Conservation (phyloP, 2,888 invertebrate species). For the Campoplex nolae region DNA sequence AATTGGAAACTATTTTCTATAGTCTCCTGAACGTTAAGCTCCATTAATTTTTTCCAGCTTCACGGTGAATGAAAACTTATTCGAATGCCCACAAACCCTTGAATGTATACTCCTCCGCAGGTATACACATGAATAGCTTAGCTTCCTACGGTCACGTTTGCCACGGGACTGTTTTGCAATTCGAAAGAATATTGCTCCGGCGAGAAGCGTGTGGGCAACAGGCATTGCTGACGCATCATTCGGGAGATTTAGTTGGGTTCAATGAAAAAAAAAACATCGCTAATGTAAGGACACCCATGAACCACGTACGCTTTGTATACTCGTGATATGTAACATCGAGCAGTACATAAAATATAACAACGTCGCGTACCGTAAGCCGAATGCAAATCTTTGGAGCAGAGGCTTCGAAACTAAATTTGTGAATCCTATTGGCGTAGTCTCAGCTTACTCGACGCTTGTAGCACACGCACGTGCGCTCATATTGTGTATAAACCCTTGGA, state of each 20-base stretch:
- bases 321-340: neutral
- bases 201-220: slow-evolving; percentile 38
- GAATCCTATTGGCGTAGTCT: slow-evolving; percentile 47
- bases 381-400: slow-evolving; percentile 57
- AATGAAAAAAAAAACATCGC: slow-evolving; percentile 56
- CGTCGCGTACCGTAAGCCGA: slow-evolving; percentile 43
- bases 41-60: neutral
- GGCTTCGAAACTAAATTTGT: slow-evolving; percentile 56
- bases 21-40: neutral
- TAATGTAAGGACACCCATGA: slow-evolving; percentile 63
- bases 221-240: slow-evolving; percentile 56
- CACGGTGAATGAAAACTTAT: slow-evolving; percentile 12
- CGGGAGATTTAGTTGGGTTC: slow-evolving; percentile 48
- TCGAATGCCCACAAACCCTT: slow-evolving; percentile 12
- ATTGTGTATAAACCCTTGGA: slow-evolving; percentile 18
- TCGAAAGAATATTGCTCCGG: slow-evolving; percentile 15
- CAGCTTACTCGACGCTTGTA: slow-evolving; percentile 26
- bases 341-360: slow-evolving; percentile 11
- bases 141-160: slow-evolving; percentile 25
- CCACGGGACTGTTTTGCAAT: slow-evolving; percentile 30
- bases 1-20: neutral
- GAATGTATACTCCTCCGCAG: slow-evolving; percentile 6
- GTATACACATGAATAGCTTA: neutral
- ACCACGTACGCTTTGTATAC: slow-evolving; percentile 33
- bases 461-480: neutral